Evolutionary conservation across 2,113 vertebrate species (phyloP).

Genomic region (Malurus elegans): DNA sequence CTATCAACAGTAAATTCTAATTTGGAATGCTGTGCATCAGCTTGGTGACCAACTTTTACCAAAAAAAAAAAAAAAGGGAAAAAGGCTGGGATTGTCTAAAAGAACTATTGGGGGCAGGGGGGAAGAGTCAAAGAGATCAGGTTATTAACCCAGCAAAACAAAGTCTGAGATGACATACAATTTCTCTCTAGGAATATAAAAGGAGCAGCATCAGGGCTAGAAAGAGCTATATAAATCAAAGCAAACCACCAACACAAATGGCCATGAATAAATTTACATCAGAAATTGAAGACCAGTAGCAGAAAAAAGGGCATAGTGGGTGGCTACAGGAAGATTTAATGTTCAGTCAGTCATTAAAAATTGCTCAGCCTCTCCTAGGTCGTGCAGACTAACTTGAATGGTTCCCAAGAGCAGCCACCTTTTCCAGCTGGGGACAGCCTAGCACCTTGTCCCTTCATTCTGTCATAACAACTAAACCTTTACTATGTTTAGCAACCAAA

Average conservation of each 20-base stretch:
- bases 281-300: background rate
- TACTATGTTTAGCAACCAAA: background rate
- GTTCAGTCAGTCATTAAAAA: background rate
- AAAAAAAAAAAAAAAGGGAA: background rate
- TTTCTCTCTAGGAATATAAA: background rate
- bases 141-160: background rate
- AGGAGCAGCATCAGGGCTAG: background rate
- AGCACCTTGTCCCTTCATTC: background rate
- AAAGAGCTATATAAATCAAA: constrained; percentile 3
- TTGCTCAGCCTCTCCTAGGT: background rate
- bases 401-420: background rate
- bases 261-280: constrained; percentile 15
- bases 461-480: background rate
- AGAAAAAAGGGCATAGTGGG: background rate
- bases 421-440: background rate
- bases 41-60: background rate
- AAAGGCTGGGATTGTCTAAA: background rate
- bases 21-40: background rate
- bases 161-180: background rate
- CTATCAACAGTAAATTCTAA: background rate
- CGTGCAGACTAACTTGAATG: background rate
- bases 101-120: accelerated
- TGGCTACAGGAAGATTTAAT: background rate
- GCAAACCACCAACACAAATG: background rate
- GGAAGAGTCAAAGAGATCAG: background rate